phyloP scores from a whole-genome alignment of 1,140 invertebrate genomes.

The Episyrphus balteatus region DNA sequence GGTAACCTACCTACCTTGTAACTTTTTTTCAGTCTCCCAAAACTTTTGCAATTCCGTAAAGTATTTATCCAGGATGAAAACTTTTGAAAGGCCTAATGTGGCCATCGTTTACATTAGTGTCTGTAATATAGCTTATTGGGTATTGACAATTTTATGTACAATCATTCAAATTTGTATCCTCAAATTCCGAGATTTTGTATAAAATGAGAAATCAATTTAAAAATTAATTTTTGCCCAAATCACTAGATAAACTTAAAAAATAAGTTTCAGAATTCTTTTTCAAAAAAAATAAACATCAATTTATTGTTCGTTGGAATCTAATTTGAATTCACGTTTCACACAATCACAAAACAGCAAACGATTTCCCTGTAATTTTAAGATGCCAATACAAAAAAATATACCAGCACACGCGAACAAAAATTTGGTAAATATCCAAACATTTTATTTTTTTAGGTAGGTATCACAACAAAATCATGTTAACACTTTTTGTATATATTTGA shows the following conservation, averaged over 20 bases:
- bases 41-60: slow-evolving; percentile 93
- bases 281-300: background rate
- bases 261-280: no score
- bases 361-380: background rate
- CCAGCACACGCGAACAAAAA: no score
- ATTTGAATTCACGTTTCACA: background rate
- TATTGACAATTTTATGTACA: background rate
- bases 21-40: slow-evolving; percentile 91
- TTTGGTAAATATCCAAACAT: no score
- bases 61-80: slow-evolving; percentile 95
- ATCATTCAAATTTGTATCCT: background rate
- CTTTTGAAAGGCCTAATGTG: slow-evolving; percentile 86
- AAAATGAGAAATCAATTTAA: no score
- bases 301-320: background rate
- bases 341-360: background rate
- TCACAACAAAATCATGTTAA: no score
- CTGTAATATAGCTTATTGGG: no score
- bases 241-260: no score
- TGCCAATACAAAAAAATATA: no score
- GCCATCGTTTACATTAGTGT: slow-evolving; percentile 39
- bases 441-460: no score
- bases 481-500: no score
- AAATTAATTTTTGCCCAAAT: no score
- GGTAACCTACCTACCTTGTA: slow-evolving; percentile 67
- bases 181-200: background rate